A percentile compares a stretch with the other conserved stretches of the same genome.
Conservation (phyloP, 1,140 invertebrate genomes). For the Drosophila tropicalis region DNA sequence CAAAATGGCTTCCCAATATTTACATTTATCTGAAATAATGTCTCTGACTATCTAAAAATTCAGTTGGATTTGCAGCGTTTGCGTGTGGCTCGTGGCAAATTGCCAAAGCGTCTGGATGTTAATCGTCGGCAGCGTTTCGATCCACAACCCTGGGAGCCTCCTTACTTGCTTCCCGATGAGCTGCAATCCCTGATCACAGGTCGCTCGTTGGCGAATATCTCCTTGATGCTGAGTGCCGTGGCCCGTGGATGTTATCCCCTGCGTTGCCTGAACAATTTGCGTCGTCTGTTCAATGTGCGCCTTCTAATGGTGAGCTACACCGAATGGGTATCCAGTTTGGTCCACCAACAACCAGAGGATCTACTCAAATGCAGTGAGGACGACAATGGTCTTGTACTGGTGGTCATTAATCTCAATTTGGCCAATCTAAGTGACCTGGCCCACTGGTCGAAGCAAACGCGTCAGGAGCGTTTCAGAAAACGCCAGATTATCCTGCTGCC, state of each 20-base stretch:
- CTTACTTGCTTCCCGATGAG: constrained; percentile 9
- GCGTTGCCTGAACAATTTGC: not conserved
- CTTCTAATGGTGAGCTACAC: constrained; percentile 13
- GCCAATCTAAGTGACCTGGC: constrained; percentile 12
- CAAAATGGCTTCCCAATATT: not conserved
- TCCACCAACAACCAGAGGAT: not conserved
- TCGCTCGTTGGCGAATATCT: not conserved
- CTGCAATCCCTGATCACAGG: constrained; percentile 1
- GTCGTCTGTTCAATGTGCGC: constrained; percentile 18
- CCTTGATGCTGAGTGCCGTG: not conserved
- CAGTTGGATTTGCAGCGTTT: constrained; percentile 23
- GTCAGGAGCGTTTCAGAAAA: constrained; percentile 10
- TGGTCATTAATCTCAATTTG: constrained; percentile 14
- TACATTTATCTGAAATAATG: no score
- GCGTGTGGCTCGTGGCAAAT: constrained; percentile 6
- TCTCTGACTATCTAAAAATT: not conserved
- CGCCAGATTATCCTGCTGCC: not conserved
- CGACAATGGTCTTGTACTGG: not conserved
- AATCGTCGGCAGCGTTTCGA: constrained; percentile 4
- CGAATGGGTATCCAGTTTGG: constrained; percentile 21
- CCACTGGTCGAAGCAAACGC: constrained; percentile 19
- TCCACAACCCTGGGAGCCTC: constrained; percentile 9
- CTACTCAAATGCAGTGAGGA: not conserved
- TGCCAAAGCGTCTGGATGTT: constrained; percentile 17
- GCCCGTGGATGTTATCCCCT: constrained; percentile 14